Base-by-base conservation (phyloP, 2,113 vertebrate species). In the Irena cyanogastra region DNA sequence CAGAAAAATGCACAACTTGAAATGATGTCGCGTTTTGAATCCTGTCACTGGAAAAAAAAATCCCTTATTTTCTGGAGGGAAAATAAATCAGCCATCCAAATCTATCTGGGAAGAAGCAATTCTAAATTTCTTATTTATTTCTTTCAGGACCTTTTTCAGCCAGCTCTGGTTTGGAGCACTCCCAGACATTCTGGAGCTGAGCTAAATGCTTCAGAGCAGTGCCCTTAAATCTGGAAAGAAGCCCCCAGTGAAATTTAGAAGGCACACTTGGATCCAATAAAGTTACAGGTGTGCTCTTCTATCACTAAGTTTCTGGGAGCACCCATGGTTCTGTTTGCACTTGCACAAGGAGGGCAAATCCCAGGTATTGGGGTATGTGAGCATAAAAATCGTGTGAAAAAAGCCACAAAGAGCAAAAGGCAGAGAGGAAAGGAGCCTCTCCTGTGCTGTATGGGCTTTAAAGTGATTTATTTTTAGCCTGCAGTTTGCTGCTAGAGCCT, bases 21-120 rank as follows among this genome's bases (percentile, higher is more conserved):
- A 87, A 78, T 89, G 35, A 33, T 11, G 1, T 45, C 26, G 4
- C 31, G 19, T 89, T 95, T 96, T 92, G 69, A 95, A 76, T 71
- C 24, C 70, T 84, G n/a, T 69, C 89, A 87, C 31, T 92, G 82
- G 81, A 87, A 94, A 92, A 92, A 93, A 47, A 88, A 89, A 92
- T 4, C 22, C 21, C 1, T 0, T 53, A 5, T 82, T 94, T 94
- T 94, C 24, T 23, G 23, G 4, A 31, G 24, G 26, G 1, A 16
- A 53, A 75, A 31, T 53, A 35, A 64, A 31, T 4, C 52, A 82
- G 22, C 31, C 31, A 39, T 70, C 87, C 57, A 65, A 90, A 92
- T 77, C 66, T 57, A 35, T 35, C 71, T 66, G 42, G 27, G 44
- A 87, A 89, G 52, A 83, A 81, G 24, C 54, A 50, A 56, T 65